These are phyloP conservation scores for Rhysida immarginata DNA, from an alignment of 1,140 invertebrate genomes.

Conservation along the genomic window DNA sequence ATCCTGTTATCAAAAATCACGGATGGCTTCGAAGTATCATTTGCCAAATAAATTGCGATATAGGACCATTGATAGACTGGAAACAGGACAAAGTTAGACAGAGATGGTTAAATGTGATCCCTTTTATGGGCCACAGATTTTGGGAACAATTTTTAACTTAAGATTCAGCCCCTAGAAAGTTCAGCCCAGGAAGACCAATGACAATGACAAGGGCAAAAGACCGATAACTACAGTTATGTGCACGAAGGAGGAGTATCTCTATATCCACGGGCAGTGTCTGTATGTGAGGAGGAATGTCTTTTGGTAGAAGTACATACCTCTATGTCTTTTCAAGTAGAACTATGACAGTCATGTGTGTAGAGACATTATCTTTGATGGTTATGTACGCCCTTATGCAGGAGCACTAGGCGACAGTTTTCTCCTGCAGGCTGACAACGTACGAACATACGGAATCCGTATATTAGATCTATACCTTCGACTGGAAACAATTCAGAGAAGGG, in stretches of 20 bases:
- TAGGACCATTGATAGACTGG: background rate
- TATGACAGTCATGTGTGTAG: background rate
- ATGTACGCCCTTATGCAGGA: background rate
- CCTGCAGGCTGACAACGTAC: background rate
- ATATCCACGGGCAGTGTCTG: background rate
- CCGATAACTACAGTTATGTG: background rate
- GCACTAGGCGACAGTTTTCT: background rate
- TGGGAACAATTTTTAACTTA: background rate
- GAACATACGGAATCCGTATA: background rate
- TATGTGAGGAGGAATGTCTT: background rate
- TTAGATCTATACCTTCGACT: background rate
- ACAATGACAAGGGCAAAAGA: background rate
- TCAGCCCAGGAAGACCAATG: background rate
- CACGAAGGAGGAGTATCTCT: background rate
- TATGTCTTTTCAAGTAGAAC: background rate
- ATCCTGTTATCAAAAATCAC: no score
- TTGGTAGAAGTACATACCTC: background rate
- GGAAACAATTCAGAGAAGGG: background rate
- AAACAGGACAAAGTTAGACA: background rate
- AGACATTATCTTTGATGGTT: background rate
- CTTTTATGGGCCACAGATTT: background rate
- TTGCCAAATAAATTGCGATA: background rate
- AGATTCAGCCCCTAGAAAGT: background rate
- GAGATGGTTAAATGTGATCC: background rate
- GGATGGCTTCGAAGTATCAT: background rate